A percentile compares a stretch with the other conserved stretches of the same genome.
Evolutionary conservation across 2,888 invertebrate genomes (phyloP).

Genomic region (Maniola hyperantus): DNA sequence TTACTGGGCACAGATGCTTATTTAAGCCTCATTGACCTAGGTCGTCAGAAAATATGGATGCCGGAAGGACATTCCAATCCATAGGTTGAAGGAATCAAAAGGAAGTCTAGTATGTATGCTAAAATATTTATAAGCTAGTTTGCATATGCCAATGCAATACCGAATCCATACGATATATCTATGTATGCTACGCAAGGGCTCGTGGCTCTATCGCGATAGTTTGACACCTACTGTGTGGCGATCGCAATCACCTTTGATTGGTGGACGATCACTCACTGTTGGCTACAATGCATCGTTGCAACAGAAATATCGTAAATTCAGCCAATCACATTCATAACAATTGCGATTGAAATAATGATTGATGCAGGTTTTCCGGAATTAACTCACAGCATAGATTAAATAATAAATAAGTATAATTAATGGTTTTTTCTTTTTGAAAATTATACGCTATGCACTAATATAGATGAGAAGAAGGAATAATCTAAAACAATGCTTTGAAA

Average conservation of each 20-base stretch:
- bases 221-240: too few relatives aligned
- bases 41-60: conserved; percentile 7
- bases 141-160: not conserved
- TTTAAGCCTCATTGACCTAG: conserved; percentile 1
- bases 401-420: not conserved
- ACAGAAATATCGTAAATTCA: too few relatives aligned
- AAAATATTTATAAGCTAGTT: conserved; percentile 13
- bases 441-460: not conserved
- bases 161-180: not conserved
- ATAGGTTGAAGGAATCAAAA: not conserved
- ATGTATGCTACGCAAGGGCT: not conserved
- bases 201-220: too few relatives aligned
- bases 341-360: too few relatives aligned
- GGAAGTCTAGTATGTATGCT: conserved; percentile 11
- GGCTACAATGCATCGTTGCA: too few relatives aligned
- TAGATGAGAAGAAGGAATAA: not conserved
- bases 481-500: conserved; percentile 3
- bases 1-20: not conserved
- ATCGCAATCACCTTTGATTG: too few relatives aligned
- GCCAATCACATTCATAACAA: too few relatives aligned
- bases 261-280: too few relatives aligned
- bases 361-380: too few relatives aligned
- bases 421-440: not conserved
- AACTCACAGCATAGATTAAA: too few relatives aligned
- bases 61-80: conserved; percentile 13